Evolutionary conservation across 2,888 invertebrate species (phyloP), one percentile per base, ranked within the genome.

Genomic region (Lottia gigantea): DNA sequence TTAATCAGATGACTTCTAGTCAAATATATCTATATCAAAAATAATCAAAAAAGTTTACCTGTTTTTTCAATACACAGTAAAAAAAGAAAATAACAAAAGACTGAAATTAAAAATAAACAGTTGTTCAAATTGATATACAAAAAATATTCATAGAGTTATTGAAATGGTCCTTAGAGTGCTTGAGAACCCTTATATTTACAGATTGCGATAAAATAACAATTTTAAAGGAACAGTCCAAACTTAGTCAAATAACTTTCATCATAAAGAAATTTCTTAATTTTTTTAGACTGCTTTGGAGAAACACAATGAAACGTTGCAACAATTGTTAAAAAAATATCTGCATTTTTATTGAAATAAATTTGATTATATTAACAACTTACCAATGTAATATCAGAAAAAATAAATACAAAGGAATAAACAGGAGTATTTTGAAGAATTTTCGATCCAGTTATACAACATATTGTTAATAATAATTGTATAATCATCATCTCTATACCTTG

Each of bases 371-470:
- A 23, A 23, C 19, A n/a, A 55, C 55, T 11, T 55, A 55, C 55
- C 55, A 55, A 55, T 23, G 55, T 23, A 23, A 55, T 55, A 23
- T 55, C 55, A 55, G 55, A 55, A 12, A 55, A 23, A 55, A 55
- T 55, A 55, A 55, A 55, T 23, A 55, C 23, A 14, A 23, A 55
- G 4, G 55, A 55, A 55, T 55, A 55, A 11, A 55, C 12, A 1
- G 12, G 55, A 23, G 19, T 23, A 55, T 55, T 55, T 23, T 55
- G 55, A 55, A 55, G 55, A 19, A 55, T 55, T 23, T 23, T 55
- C 12, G 55, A 55, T 23, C 55, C 55, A 23, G 55, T 55, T 19
- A 55, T 55, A 23, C 55, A 55, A 14, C 19, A 55, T 19, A 23
- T 23, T 55, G 55, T 55, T 23, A 55, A 23, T 55, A 55, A 55